Percentiles rank a stretch among this genome's conserved stretches.
These are phyloP conservation scores for Pyrgus malvae DNA, from an alignment of 2,888 invertebrate genomes.

Conservation along the genomic window DNA sequence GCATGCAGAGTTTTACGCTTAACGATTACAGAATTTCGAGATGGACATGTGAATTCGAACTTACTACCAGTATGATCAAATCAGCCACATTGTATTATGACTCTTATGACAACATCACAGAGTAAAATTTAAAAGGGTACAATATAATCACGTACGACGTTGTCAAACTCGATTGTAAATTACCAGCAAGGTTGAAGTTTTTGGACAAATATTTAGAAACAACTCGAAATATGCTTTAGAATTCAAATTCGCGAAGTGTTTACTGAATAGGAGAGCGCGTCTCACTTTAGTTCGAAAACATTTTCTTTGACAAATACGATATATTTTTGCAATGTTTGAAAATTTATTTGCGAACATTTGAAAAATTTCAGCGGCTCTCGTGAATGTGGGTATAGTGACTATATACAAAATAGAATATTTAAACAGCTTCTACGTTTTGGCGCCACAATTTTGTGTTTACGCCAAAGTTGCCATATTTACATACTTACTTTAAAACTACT, in stretches of 20 bases:
- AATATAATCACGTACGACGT: neutral
- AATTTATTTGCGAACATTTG: no score
- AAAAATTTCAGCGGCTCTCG: no score
- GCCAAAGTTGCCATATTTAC: no score
- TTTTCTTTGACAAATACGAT: slow-evolving; percentile 3
- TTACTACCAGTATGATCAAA: neutral
- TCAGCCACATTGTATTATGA: neutral
- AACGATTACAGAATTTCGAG: slow-evolving; percentile 8
- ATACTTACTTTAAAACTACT: no score
- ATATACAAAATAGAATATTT: no score
- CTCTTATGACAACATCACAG: no score
- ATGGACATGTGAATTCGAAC: neutral
- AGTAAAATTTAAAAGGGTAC: no score
- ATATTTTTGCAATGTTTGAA: no score
- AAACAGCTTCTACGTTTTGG: no score
- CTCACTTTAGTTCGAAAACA: neutral
- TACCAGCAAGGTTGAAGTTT: slow-evolving; percentile 7
- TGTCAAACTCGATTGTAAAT: neutral
- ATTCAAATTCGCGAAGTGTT: slow-evolving; percentile 11
- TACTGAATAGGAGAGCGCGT: slow-evolving; percentile 3
- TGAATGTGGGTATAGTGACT: no score
- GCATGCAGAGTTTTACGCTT: slow-evolving; percentile 16
- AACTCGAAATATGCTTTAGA: slow-evolving; percentile 15
- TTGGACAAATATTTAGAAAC: slow-evolving; percentile 21
- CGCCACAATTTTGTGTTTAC: no score